These are phyloP conservation scores for Chelonus formosanus DNA, from an alignment of 2,888 invertebrate genomes.

Conservation along the genomic window DNA sequence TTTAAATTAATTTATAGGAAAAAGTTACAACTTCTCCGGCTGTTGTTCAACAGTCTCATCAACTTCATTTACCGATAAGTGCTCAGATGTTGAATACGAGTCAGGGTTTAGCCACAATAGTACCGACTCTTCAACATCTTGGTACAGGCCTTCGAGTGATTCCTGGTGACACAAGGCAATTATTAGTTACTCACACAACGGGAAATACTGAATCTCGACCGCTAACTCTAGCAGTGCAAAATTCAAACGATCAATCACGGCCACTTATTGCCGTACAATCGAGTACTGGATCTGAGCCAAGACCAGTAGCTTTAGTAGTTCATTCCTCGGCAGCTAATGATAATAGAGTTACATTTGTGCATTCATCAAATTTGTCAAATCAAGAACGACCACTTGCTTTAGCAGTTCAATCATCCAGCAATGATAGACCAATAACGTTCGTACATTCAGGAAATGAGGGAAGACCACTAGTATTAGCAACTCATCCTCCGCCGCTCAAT, in stretches of 20 bases:
- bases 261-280: conserved; percentile 60
- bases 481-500: conserved; percentile 60
- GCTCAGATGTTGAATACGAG: conserved; percentile 62
- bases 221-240: conserved; percentile 55
- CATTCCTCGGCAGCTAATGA: conserved; percentile 62
- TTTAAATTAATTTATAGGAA: conserved; percentile 42
- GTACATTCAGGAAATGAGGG: conserved; percentile 61
- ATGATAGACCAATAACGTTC: conserved; percentile 60
- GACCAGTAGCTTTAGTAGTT: conserved; percentile 62
- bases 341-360: conserved; percentile 62
- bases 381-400: conserved; percentile 62
- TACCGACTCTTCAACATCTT: conserved; percentile 62
- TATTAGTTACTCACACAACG: conserved; percentile 57
- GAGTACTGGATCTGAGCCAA: conserved; percentile 58
- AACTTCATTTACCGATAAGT: conserved; percentile 60
- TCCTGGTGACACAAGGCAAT: conserved; percentile 60
- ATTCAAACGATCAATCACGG: conserved; percentile 54
- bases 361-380: conserved; percentile 58
- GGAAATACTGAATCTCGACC: conserved; percentile 58
- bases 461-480: conserved; percentile 57
- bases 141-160: conserved; percentile 60
- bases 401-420: conserved; percentile 61
- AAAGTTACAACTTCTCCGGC: conserved; percentile 55
- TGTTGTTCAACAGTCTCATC: conserved; percentile 55
- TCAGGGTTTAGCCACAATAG: conserved; percentile 61